Evolutionary conservation across 2,113 vertebrate genomes (phyloP).

Genomic region (Saimiri boliviensis): DNA sequence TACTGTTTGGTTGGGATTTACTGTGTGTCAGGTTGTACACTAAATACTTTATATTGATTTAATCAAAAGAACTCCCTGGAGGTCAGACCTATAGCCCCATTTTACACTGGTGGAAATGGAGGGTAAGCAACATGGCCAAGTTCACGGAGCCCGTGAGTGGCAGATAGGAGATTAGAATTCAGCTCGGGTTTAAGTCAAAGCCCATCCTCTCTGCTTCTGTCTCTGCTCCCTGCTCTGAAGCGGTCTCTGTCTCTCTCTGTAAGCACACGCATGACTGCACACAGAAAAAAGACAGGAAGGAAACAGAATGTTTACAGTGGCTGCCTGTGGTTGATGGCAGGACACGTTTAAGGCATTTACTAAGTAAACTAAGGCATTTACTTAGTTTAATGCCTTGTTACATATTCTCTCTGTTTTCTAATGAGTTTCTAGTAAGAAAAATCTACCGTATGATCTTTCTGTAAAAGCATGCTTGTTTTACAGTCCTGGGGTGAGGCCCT

Average conservation of each 20-base stretch:
- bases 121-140: neutral
- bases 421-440: neutral
- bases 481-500: neutral
- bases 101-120: no score
- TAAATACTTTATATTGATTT: neutral
- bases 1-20: neutral
- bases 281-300: neutral
- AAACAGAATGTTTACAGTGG: neutral
- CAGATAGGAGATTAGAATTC: neutral
- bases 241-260: neutral
- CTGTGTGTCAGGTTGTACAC: neutral
- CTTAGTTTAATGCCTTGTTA: neutral
- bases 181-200: neutral
- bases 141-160: neutral
- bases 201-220: neutral
- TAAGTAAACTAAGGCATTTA: no score
- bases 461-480: neutral
- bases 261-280: rapidly evolving
- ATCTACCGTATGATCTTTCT: neutral
- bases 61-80: neutral
- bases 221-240: neutral
- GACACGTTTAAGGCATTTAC: no score
- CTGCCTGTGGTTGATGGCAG: no score
- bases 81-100: no score
- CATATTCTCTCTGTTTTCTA: neutral